Base-by-base conservation (phyloP, 2,888 invertebrate species). In the Drosophila setosimentum region DNA sequence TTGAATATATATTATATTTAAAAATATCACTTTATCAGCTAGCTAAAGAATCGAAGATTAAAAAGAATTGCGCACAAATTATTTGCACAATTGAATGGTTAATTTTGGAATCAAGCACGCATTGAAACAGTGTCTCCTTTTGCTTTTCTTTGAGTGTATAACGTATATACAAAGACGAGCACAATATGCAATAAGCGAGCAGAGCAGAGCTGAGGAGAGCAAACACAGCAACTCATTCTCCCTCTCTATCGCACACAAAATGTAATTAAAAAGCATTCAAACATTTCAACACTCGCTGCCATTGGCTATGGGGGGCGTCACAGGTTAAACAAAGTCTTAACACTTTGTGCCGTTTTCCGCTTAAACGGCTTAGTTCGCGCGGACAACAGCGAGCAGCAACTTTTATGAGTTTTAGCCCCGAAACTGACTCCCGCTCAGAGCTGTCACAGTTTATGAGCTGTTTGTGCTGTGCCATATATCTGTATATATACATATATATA, bases 181-280 rank as follows among this genome's bases (percentile, higher is more conserved):
- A 62, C 42, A 73, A 61, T 59, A 53, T 61, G 64, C 57, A 68
- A 60, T 64, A 63, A 63, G 63, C 57, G 68, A 64, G 58, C 57
- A 51, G 63, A 40, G 55, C 72, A 68, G 62, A 57, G 58, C 57
- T 49, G 63, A 40, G 55, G 68, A 68, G 62, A 57, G 42, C 67
- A 37, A n/a, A 16, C 35, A 18, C 35, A 27, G 54, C 35, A 3
- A 24, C 60, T 60, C 60, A 10, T 48, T 53, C 50, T 61, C 53
- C 7, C 29, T 6, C n/a, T 6, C 0, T 51, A 2, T 4, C 45
- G 69, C 72, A 67, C 79, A 87, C 72, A 85, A 87, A 87, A 87
- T 85, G 87, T 85, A 85, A 85, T 85, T 85, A 85, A 84, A 89
- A 83, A 75, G 80, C 87, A 89, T 80, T 87, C 87, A 85, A 86